Evolutionary conservation across 2,113 vertebrate genomes (phyloP).

Genomic region (Macaca nemestrina): DNA sequence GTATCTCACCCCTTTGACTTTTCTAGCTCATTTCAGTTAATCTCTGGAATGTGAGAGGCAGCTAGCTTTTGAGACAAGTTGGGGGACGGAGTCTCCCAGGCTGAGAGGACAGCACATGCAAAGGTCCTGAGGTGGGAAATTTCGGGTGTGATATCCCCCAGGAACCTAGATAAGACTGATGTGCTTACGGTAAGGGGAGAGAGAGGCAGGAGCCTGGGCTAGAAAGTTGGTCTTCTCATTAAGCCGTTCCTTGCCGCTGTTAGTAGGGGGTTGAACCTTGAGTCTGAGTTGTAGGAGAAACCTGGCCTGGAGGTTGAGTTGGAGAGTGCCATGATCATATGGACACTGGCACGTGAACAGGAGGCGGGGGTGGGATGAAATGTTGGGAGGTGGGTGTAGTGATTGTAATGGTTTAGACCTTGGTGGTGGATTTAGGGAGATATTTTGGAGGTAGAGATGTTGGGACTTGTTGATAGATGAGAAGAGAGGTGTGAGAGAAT

Average conservation of each 20-base stretch:
- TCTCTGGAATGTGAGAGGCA: background rate
- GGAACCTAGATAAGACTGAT: background rate
- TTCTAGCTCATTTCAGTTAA: background rate
- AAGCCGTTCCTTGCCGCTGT: background rate
- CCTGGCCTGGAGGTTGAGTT: background rate
- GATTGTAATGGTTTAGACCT: background rate
- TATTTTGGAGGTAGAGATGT: background rate
- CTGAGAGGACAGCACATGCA: background rate
- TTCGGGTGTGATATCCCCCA: background rate
- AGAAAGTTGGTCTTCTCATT: accelerated
- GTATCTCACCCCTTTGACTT: background rate
- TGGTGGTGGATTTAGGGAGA: background rate
- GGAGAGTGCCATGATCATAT: background rate
- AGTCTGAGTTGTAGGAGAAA: background rate
- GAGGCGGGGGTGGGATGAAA: accelerated
- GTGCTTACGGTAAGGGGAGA: background rate
- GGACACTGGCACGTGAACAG: accelerated
- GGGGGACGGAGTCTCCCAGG: background rate
- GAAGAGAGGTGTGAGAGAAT: background rate
- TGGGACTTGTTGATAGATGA: background rate
- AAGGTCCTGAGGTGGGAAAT: background rate
- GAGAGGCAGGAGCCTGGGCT: background rate
- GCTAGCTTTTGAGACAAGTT: background rate
- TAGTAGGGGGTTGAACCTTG: background rate
- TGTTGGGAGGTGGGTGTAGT: background rate